Evolutionary conservation across 2,113 vertebrate genomes (phyloP), one percentile per base, ranked within the genome.

Genomic region (Leucosticte australis): DNA sequence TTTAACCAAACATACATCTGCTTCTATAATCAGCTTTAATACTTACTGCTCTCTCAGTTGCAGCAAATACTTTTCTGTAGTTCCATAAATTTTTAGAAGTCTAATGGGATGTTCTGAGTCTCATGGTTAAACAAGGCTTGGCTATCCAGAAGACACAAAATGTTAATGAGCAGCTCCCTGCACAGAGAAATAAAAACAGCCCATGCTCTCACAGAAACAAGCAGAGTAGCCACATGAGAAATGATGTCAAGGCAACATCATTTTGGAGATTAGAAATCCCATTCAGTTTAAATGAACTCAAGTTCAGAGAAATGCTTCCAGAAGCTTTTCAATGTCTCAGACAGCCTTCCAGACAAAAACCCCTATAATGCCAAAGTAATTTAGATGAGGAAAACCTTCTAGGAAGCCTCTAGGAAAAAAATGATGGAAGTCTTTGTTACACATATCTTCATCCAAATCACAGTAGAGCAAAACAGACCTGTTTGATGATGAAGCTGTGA

Each of bases 351-450:
- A 70, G 56, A 44, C 21, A 44, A 55, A 88, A 83, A 11, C 4
- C 0, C 0, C 14, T 57, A 1, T 35, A 28, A 10, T 67, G 59
- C 47, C 56, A 63, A 50, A 55, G 7, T 18, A 77, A 70, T 67
- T 86, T 70, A 37, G 17, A 18, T 20, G 5, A 74, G 16, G 87
- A 86, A 70, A 65, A 69, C 14, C 15, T 67, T 83, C 75, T 59
- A 89, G 75, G 71, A 90, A 81, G 33, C 46, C 16, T 86, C 23
- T 50, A 67, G 39, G 39, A 63, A 86, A 84, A 65, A 59, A 60
- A 4, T 2, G 22, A 47, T 64, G 37, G 37, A 88, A 91, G 85
- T 8, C 14, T 13, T 69, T 21, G 18, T 65, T 69, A 42, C 35
- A 57, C 14, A 59, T 56, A 73, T 79, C 28, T 37, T 76, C 8